These are phyloP conservation scores for Urophycis tenuis DNA, from an alignment of 2,797 vertebrate genomes.

Conservation along the genomic window DNA sequence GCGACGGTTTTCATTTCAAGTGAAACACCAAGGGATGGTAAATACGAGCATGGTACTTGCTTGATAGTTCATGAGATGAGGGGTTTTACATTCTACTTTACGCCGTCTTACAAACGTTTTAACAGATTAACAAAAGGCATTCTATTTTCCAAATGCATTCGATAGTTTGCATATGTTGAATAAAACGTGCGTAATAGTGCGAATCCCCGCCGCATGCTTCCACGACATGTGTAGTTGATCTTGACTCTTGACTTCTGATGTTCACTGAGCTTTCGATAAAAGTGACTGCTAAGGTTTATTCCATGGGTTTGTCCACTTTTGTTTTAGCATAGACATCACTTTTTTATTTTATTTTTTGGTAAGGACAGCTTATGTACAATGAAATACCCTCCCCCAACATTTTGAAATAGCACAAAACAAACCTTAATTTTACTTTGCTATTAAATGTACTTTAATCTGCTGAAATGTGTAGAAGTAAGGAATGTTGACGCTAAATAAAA, in stretches of 20 bases:
- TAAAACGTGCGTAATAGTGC: not conserved
- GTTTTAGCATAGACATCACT: no score
- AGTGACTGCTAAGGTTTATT: not conserved
- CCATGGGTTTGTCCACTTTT: not conserved
- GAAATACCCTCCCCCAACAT: not conserved
- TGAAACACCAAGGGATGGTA: not conserved
- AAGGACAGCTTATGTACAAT: not conserved
- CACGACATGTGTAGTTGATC: not conserved
- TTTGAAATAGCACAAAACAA: not conserved
- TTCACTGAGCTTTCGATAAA: not conserved
- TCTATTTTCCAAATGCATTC: not conserved
- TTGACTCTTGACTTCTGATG: not conserved
- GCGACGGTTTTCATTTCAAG: not conserved
- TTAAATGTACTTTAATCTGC: not conserved
- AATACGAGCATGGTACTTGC: not conserved
- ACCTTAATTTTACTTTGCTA: not conserved
- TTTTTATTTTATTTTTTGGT: no score
- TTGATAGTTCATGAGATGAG: not conserved
- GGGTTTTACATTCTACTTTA: not conserved
- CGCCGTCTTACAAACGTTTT: not conserved
- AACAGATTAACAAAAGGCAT: not conserved
- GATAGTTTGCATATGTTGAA: not conserved
- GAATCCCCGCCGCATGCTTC: not conserved
- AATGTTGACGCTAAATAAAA: not conserved
- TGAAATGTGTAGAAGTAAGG: conserved; percentile 3